These are phyloP conservation scores for Palythoa grandiflora DNA, from an alignment of 92 coral and sea anemone species.

Conservation along the genomic window DNA sequence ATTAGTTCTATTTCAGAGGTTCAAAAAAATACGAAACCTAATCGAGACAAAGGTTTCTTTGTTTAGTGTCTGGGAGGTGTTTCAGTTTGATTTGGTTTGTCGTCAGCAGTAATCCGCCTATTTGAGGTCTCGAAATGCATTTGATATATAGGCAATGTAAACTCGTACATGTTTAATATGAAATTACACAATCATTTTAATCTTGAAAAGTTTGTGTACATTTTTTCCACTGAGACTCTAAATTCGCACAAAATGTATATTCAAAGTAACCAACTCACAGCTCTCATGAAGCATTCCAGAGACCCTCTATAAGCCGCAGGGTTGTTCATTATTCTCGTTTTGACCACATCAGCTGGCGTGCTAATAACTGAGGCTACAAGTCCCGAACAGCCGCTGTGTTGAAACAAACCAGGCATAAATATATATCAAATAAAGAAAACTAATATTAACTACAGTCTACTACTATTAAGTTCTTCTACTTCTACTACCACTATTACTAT, in stretches of 20 bases:
- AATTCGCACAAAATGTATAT: not conserved
- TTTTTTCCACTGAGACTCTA: too few species aligned
- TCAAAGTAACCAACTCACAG: slow-evolving; percentile 64
- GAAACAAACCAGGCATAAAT: not conserved
- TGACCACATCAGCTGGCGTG: slow-evolving; percentile 97
- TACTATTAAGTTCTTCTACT: not conserved
- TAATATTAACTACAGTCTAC: not conserved
- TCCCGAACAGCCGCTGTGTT: slow-evolving; percentile 82
- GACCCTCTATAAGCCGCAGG: slow-evolving; percentile 92
- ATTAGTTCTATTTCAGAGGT: too few species aligned
- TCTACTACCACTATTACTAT: not conserved
- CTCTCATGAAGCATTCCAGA: slow-evolving; percentile 91
- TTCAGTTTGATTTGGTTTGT: too few species aligned
- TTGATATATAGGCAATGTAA: too few species aligned
- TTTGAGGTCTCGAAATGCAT: too few species aligned
- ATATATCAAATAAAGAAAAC: not conserved
- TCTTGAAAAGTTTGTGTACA: too few species aligned
- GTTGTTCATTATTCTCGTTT: slow-evolving; percentile 97
- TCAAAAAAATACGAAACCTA: too few species aligned
- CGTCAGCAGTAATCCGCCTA: too few species aligned
- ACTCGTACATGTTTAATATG: not conserved
- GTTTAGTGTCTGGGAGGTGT: too few species aligned
- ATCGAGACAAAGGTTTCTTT: too few species aligned
- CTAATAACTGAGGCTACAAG: slow-evolving; percentile 93
- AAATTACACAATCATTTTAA: too few species aligned